Evolutionary conservation across 2,888 invertebrate genomes (phyloP), one percentile per base, ranked within the genome.

Genomic region (Minunthozetes semirufus): DNA sequence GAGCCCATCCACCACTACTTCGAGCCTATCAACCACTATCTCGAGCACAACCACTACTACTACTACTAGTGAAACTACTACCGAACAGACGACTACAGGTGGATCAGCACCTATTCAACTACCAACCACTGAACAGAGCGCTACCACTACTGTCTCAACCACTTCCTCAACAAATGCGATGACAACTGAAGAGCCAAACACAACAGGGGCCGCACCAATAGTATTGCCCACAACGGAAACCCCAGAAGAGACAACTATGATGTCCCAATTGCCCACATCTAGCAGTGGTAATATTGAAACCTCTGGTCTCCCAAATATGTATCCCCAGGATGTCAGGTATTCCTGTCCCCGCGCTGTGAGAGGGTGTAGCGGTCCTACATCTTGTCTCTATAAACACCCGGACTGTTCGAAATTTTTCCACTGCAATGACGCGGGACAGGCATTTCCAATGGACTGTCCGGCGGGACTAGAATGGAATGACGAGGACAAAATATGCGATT

Each of bases 351-450:
- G 9, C 1, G n/a, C n/a, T n/a, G 33, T 29, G 9, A 29, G 9
- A 1, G 38, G 66, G 0, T 66, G 66, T n/a, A 9, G 5, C 8
- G 38, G 33, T n/a, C 66, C 66, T 6, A 66, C 25, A 8, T 25
- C 13, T n/a, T 66, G 66, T n/a, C 29, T 38, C 5, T 66, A 66
- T 66, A 3, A 5, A 1, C 6, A n/a, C 29, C 38, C 33, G 1
- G 38, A 66, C n/a, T 66, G 66, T 66, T n/a, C 17, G 6, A 66
- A 66, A 38, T 66, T 17, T 11, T 66, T n/a, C 5, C 33, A 66
- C 3, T 66, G 66, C 66, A 66, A 66, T n/a, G 66, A 66, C 11
- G 66, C 33, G n/a, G n/a, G n/a, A 33, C 66, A 66, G 42, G 66
- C 66, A 11, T 66, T 66, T n/a, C 1, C 38, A 11, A 38, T 66